A percentile compares a stretch with the other conserved stretches of the same genome.
phyloP scores from a whole-genome alignment of 2,888 invertebrate genomes.

The Brachyopa scutellaris region DNA sequence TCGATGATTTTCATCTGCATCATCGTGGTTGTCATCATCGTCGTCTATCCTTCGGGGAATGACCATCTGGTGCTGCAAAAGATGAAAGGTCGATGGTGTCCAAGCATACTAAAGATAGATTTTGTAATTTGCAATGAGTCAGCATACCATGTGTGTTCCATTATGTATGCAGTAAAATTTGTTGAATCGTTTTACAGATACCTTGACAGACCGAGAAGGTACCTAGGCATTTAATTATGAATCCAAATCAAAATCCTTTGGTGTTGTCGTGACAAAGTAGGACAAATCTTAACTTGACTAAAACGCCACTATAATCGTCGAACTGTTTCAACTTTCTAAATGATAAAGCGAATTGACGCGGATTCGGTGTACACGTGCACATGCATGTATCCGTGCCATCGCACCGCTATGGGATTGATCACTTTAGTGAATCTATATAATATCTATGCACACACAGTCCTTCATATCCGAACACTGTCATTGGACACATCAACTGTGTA shows the following conservation, averaged over 20 bases:
- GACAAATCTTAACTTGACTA: conserved; percentile 5
- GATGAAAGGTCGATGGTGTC: background rate
- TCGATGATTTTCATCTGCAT: conserved; percentile 4
- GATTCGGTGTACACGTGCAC: background rate
- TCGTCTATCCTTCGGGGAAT: too few relatives aligned
- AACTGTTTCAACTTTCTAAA: conserved; percentile 10
- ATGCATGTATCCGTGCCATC: background rate
- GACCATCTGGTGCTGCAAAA: background rate
- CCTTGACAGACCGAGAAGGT: conserved; percentile 23
- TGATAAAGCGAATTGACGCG: background rate
- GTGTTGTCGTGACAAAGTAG: background rate
- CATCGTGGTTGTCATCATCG: too few relatives aligned
- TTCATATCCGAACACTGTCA: too few relatives aligned
- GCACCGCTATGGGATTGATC: background rate
- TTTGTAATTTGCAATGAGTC: conserved; percentile 25
- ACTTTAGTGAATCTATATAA: background rate
- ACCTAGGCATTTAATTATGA: conserved; percentile 32
- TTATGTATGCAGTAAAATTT: conserved; percentile 34
- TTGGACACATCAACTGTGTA: too few relatives aligned
- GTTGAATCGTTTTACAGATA: conserved; percentile 44
- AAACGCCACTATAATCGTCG: background rate
- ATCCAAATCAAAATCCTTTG: background rate
- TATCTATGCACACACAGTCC: too few relatives aligned
- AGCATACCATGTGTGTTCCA: conserved; percentile 6
- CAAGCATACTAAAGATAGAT: background rate